Base-by-base conservation (phyloP, 2,888 invertebrate genomes). In the Drosophila meridiana region DNA sequence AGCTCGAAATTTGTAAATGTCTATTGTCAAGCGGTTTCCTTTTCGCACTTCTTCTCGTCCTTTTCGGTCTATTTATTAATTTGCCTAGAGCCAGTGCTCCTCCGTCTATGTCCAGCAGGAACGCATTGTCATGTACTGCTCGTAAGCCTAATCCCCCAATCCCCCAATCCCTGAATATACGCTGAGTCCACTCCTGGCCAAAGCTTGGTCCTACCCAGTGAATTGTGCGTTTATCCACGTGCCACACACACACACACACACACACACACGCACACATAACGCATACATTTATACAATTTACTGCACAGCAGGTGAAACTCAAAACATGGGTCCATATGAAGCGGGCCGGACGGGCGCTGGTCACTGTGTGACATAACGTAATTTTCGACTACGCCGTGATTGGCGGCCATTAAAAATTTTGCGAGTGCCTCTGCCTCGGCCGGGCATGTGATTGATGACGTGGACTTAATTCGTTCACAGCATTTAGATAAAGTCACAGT, bases 1-100 rank as follows among this genome's bases (percentile, higher is more conserved):
- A 83, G 82, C 89, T 76, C 71, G 70, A 85, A 89, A 91, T 89
- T 89, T 89, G 89, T 91, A 80, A 80, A 87, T 78, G 89, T 89
- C 84, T 83, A 83, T 78, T 83, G 90, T 78, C 76, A 72, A 70
- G 69, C 73, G 77, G 69, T 73, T 66, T 73, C 61, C 70, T 69
- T 58, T 59, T 53, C 13, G 36, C 26, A 28, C 53, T 52, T 47
- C 43, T 59, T 57, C 38, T 62, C 20, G 32, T 20, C 50, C 69
- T 34, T 34, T 45, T 55, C 55, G 43, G 55, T 61, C 63, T 63
- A 73, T 89, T 89, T 85, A 85, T 85, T 85, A 85, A 85, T 85
- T 85, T 85, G 90, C 88, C 73, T 76, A 72, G 74, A 69, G 76
- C 67, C 52, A 76, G 76, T 76, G 80, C 66, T 50, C 53, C 65